Conservation (phyloP, 2,113 vertebrate genomes). For the Taurulus bubalis region DNA sequence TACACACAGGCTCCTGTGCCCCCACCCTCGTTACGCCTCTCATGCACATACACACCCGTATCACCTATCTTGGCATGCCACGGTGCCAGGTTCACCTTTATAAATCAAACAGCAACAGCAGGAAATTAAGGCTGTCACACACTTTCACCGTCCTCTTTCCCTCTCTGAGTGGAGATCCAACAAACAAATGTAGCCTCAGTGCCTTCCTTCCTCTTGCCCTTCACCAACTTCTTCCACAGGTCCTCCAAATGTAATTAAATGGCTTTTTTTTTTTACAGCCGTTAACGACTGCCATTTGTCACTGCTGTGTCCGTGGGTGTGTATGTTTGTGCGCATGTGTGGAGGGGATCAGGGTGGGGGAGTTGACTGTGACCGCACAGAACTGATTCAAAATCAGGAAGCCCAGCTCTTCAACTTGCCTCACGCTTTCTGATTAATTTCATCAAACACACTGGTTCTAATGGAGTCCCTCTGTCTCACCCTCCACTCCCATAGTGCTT, state of each 20-base stretch:
- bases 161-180: slow-evolving; percentile 33
- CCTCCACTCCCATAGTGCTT: slow-evolving; percentile 24
- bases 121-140: slow-evolving; percentile 78
- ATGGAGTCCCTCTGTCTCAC: slow-evolving; percentile 40
- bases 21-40: slow-evolving; percentile 8
- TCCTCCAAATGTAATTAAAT: slow-evolving; percentile 78
- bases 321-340: slow-evolving; percentile 39
- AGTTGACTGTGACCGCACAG: slow-evolving; percentile 17
- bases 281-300: slow-evolving; percentile 79
- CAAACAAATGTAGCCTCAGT: slow-evolving; percentile 38
- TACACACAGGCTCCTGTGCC: slow-evolving; percentile 22
- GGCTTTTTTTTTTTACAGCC: slow-evolving; percentile 66
- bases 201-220: slow-evolving; percentile 48
- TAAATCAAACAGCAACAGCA: slow-evolving; percentile 71
- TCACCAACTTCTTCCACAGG: slow-evolving; percentile 42
- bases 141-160: slow-evolving; percentile 36
- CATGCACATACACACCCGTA: slow-evolving; percentile 46
- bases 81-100: slow-evolving; percentile 47
- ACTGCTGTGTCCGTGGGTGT: slow-evolving; percentile 32
- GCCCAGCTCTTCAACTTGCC: slow-evolving; percentile 49
- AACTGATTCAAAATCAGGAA: slow-evolving; percentile 68
- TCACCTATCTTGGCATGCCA: slow-evolving; percentile 42
- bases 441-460: slow-evolving; percentile 62
- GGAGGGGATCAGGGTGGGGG: background rate
- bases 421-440: slow-evolving; percentile 75